phyloP scores from a whole-genome alignment of 1,140 invertebrate species.

The Bombus vancouverensis region DNA sequence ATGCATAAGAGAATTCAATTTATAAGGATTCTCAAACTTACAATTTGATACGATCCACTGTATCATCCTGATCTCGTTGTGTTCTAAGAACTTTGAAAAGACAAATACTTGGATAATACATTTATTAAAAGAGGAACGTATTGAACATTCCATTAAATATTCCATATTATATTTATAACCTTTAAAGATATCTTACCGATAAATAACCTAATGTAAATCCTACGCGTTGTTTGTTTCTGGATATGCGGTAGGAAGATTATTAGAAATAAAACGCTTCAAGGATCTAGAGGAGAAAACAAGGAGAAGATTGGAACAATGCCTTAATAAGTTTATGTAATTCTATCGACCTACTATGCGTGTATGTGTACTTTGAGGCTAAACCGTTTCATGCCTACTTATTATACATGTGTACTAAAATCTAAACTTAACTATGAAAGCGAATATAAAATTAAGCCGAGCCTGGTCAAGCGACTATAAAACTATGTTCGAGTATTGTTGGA shows the following conservation, averaged over 20 bases:
- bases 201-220: slow-evolving; percentile 45
- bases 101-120: background rate
- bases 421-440: slow-evolving; percentile 24
- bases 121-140: background rate
- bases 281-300: slow-evolving; percentile 11
- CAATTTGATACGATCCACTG: slow-evolving; percentile 17
- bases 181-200: slow-evolving; percentile 29
- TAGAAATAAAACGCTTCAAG: slow-evolving; percentile 19
- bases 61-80: slow-evolving; percentile 43
- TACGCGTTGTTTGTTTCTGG: slow-evolving; percentile 25
- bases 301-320: slow-evolving; percentile 34
- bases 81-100: slow-evolving; percentile 25
- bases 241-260: slow-evolving; percentile 16
- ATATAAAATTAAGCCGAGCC: slow-evolving; percentile 48
- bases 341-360: slow-evolving; percentile 31
- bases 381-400: slow-evolving; percentile 19
- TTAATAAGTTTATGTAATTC: slow-evolving; percentile 46
- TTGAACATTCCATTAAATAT: slow-evolving; percentile 34
- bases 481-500: slow-evolving; percentile 16
- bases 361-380: slow-evolving; percentile 17
- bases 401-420: slow-evolving; percentile 17
- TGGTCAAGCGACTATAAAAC: slow-evolving; percentile 17
- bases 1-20: slow-evolving; percentile 8
- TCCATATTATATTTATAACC: slow-evolving; percentile 38
- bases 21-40: slow-evolving; percentile 19